Conservation (phyloP, 1,140 invertebrate species). For the Whitmania pigra region DNA sequence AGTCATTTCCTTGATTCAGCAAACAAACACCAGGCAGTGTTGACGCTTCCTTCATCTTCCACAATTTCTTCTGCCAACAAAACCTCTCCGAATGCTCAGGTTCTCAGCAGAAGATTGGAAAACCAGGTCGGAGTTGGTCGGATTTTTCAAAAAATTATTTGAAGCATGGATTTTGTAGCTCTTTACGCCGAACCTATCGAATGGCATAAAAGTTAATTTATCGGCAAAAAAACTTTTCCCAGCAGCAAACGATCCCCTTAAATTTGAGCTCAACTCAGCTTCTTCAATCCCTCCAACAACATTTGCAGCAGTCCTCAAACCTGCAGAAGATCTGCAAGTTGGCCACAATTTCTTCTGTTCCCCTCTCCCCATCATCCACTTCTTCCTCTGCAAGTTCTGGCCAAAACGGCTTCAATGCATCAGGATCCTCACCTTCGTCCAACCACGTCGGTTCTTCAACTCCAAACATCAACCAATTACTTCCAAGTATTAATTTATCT, state of each 20-base stretch:
- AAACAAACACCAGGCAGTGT: too few species aligned
- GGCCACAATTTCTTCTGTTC: background rate
- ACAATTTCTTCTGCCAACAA: too few species aligned
- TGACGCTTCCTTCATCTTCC: too few species aligned
- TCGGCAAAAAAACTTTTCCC: too few species aligned
- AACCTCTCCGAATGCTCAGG: too few species aligned
- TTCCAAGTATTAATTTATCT: conserved; percentile 35
- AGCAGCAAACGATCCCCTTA: background rate
- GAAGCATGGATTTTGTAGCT: too few species aligned
- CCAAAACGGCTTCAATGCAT: conserved; percentile 22
- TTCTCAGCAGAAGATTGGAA: too few species aligned
- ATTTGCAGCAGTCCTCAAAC: conserved; percentile 4
- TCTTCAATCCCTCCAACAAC: conserved; percentile 35
- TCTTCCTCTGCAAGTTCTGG: background rate
- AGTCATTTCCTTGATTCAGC: too few species aligned
- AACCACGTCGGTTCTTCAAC: conserved; percentile 26
- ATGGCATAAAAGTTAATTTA: too few species aligned
- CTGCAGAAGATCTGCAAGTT: conserved; percentile 10
- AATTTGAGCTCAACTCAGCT: conserved; percentile 34
- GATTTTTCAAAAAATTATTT: too few species aligned
- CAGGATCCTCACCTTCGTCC: conserved; percentile 27
- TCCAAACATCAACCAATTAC: conserved; percentile 36
- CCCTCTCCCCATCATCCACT: background rate
- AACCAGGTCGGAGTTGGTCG: too few species aligned
- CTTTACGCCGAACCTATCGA: too few species aligned